phyloP scores from a whole-genome alignment of 2,113 vertebrate genomes.

The Pyxicephalus adspersus region DNA sequence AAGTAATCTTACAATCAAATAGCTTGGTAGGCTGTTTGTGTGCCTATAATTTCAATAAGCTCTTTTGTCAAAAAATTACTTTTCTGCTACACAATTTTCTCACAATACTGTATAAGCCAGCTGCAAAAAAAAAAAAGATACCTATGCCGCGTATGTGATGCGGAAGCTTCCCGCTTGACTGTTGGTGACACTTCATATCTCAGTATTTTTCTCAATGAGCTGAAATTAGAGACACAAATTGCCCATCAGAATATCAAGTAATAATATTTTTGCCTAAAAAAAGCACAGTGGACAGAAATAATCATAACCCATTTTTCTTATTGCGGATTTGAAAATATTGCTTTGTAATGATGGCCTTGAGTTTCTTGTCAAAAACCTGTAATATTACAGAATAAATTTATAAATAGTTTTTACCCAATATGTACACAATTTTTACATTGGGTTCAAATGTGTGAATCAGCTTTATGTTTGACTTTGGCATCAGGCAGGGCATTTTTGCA shows the following conservation, averaged over 20 bases:
- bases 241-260: slow-evolving; percentile 9
- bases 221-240: slow-evolving; percentile 25
- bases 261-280: slow-evolving; percentile 52
- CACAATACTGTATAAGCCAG: slow-evolving; percentile 7
- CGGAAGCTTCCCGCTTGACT: background rate
- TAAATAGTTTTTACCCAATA: no score
- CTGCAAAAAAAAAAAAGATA: slow-evolving; percentile 33
- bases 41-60: slow-evolving; percentile 36
- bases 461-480: no score
- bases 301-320: slow-evolving; percentile 3
- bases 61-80: slow-evolving; percentile 14
- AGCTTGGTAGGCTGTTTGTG: slow-evolving; percentile 21
- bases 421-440: no score
- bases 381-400: no score
- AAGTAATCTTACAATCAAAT: slow-evolving; percentile 43
- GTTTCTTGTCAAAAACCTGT: background rate
- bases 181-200: slow-evolving; percentile 12
- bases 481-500: no score
- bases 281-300: slow-evolving; percentile 20
- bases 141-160: slow-evolving; percentile 37
- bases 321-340: slow-evolving; percentile 8
- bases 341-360: background rate
- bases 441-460: no score
- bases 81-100: slow-evolving; percentile 8
- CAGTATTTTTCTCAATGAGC: slow-evolving; percentile 21